These are phyloP conservation scores for Aphaenogaster rudis DNA, from an alignment of 1,140 invertebrate genomes.

Conservation along the genomic window DNA sequence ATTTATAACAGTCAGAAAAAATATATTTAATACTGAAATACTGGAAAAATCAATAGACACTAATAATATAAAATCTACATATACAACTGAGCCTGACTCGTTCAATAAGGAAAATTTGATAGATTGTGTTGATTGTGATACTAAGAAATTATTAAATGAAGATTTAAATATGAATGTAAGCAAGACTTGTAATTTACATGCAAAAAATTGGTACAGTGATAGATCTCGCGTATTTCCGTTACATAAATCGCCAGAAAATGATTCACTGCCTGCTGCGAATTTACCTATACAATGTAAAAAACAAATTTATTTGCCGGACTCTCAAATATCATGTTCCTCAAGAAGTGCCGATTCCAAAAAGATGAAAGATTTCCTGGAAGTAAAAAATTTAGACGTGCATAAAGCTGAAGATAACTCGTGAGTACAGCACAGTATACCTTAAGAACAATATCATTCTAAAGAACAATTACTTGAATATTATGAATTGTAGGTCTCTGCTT, in stretches of 20 bases:
- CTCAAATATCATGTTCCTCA: neutral
- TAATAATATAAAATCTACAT: conserved; percentile 15
- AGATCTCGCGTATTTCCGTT: neutral
- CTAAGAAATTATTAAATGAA: conserved; percentile 29
- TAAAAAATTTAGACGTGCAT: neutral
- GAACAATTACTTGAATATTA: conserved; percentile 6
- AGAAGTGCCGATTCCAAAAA: neutral
- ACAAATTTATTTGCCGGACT: neutral
- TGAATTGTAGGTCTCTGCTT: conserved; percentile 23
- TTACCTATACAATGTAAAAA: neutral
- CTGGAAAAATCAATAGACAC: neutral
- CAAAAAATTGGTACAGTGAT: conserved; percentile 27
- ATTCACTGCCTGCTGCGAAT: neutral
- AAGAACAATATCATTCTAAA: neutral
- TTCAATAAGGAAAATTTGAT: neutral
- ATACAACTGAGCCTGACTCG: neutral
- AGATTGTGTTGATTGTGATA: conserved; percentile 16
- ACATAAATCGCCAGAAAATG: neutral
- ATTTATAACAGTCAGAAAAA: conserved; percentile 14
- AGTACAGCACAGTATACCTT: neutral
- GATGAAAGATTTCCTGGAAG: neutral
- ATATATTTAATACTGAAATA: neutral
- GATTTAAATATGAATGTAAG: conserved; percentile 38
- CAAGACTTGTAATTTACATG: conserved; percentile 44
- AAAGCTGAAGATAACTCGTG: conserved; percentile 29